Evolutionary conservation across 2,888 invertebrate species (phyloP).

Genomic region (Meganola albula): DNA sequence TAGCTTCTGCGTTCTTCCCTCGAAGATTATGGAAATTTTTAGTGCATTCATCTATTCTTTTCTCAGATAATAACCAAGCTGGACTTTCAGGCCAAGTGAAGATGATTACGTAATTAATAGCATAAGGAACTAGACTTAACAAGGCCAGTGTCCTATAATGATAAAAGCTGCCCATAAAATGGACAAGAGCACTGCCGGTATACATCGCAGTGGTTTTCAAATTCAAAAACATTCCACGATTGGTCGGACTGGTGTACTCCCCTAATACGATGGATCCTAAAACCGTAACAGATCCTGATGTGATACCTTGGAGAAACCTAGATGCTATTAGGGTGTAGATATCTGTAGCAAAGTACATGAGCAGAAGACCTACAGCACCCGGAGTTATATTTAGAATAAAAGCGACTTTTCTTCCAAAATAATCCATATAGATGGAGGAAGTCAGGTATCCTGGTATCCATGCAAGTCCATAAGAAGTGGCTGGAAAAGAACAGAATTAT

Average conservation of each 20-base stretch:
- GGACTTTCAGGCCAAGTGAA: conserved; percentile 78
- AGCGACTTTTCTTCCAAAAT: conserved; percentile 58
- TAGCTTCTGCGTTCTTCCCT: conserved; percentile 42
- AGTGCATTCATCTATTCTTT: conserved; percentile 60
- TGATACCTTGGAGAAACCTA: conserved; percentile 46
- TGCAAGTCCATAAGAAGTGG: conserved; percentile 29
- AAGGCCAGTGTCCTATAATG: conserved; percentile 38
- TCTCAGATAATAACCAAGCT: conserved; percentile 71
- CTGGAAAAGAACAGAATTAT: no score
- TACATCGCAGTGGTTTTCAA: conserved; percentile 35
- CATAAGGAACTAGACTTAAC: conserved; percentile 25
- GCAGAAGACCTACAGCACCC: conserved; percentile 64
- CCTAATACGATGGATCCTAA: conserved; percentile 46
- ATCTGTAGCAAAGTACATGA: conserved; percentile 42
- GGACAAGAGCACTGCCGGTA: conserved; percentile 32
- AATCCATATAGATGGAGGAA: conserved; percentile 27
- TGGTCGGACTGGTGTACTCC: conserved; percentile 41
- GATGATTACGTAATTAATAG: conserved; percentile 35
- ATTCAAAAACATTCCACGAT: conserved; percentile 43
- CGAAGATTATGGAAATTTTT: conserved; percentile 69
- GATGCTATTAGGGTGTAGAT: conserved; percentile 40
- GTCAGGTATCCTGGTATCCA: conserved; percentile 28
- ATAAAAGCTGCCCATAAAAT: conserved; percentile 32
- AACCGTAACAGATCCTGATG: conserved; percentile 61
- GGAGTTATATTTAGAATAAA: conserved; percentile 54